A percentile compares a stretch with the other conserved stretches of the same genome.
These are phyloP conservation scores for Pituophis catenifer DNA, from an alignment of 2,113 vertebrate species.

Conservation along the genomic window DNA sequence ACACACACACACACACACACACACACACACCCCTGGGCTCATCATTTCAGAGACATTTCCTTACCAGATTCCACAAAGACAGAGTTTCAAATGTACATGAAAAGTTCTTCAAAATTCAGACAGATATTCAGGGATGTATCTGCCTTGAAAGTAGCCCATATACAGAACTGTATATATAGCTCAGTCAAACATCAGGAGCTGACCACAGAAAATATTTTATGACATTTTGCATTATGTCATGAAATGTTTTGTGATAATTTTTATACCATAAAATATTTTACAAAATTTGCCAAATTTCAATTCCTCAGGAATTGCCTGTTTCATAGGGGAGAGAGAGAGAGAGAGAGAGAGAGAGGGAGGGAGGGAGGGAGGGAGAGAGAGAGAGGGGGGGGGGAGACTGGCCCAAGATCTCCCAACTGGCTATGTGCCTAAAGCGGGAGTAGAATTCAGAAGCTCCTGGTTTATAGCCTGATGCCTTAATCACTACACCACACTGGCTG, in stretches of 20 bases:
- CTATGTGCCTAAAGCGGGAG: background rate
- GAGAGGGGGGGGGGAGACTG: background rate
- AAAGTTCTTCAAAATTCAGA: background rate
- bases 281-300: background rate
- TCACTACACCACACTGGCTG: background rate
- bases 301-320: background rate
- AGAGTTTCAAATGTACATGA: background rate
- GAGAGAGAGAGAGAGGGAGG: background rate
- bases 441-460: background rate
- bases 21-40: background rate
- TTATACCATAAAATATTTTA: background rate
- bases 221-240: background rate
- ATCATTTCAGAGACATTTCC: background rate
- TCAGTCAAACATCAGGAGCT: background rate
- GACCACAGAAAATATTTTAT: background rate
- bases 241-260: background rate
- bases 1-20: background rate
- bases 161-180: background rate
- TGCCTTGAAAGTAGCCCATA: background rate
- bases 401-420: background rate
- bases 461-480: background rate
- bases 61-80: background rate
- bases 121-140: background rate
- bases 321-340: background rate
- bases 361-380: background rate